phyloP scores from a whole-genome alignment of 2,888 invertebrate species.

The Palloptera scutellata region DNA sequence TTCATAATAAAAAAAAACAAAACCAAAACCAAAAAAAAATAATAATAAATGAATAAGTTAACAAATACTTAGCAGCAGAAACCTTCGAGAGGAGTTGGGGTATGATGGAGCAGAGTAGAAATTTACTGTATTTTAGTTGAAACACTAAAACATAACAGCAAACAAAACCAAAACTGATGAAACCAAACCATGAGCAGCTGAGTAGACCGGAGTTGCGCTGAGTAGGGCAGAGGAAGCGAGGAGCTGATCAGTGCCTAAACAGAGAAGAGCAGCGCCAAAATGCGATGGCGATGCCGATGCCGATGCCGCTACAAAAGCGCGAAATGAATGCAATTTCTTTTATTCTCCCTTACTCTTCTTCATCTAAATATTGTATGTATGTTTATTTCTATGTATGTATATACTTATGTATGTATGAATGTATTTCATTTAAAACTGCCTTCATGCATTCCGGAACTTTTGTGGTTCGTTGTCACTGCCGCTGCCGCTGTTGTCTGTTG shows the following conservation, averaged over 20 bases:
- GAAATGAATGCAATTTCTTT: not conserved
- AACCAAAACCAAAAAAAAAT: not conserved
- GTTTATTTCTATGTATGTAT: not conserved
- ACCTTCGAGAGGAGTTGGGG: not conserved
- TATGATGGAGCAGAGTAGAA: too few relatives aligned
- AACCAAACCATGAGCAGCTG: too few relatives aligned
- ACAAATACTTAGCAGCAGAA: slow-evolving; percentile 12
- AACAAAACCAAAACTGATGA: too few relatives aligned
- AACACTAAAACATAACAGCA: too few relatives aligned
- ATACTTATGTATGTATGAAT: not conserved
- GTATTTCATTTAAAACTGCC: slow-evolving; percentile 6
- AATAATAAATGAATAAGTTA: slow-evolving; percentile 18
- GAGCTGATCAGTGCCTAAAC: too few relatives aligned
- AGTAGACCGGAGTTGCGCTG: too few relatives aligned
- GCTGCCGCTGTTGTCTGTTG: slow-evolving; percentile 2
- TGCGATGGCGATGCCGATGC: too few relatives aligned
- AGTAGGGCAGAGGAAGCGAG: too few relatives aligned
- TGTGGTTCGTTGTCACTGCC: slow-evolving; percentile 4
- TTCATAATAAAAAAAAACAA: slow-evolving; percentile 20
- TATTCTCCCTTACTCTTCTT: not conserved
- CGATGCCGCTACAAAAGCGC: too few relatives aligned
- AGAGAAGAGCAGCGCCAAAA: too few relatives aligned
- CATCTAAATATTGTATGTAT: not conserved
- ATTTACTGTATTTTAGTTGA: too few relatives aligned
- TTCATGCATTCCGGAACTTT: too few relatives aligned